These are phyloP conservation scores for Hirtodrosophila alboralis DNA, from an alignment of 2,888 invertebrate species.

Conservation along the genomic window DNA sequence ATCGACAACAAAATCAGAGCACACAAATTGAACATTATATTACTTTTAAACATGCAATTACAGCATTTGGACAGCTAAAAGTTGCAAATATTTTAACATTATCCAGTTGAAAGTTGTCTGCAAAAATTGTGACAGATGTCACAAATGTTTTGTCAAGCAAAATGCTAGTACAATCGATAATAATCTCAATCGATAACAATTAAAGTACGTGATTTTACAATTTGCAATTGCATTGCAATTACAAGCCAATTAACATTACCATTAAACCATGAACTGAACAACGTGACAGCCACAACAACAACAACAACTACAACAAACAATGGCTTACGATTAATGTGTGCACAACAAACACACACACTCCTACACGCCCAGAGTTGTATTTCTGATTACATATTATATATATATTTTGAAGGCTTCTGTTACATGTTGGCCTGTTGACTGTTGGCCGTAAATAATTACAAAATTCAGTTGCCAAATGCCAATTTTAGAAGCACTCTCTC, in stretches of 20 bases:
- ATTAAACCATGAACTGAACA: conserved; percentile 68
- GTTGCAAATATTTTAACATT: too few species aligned
- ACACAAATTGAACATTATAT: conserved; percentile 50
- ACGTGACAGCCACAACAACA: conserved; percentile 45
- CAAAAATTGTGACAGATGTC: conserved; percentile 1
- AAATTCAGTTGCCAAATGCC: conserved; percentile 44
- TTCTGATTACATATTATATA: conserved; percentile 11
- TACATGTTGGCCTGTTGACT: conserved; percentile 34
- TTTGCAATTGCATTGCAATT: conserved; percentile 64
- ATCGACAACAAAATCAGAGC: conserved; percentile 25
- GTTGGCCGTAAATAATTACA: conserved; percentile 56
- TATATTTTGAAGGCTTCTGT: conserved; percentile 18
- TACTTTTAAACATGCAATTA: conserved; percentile 57
- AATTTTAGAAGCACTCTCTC: conserved; percentile 3
- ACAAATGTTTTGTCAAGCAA: not conserved
- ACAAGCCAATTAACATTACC: conserved; percentile 75
- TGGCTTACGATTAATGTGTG: conserved; percentile 46
- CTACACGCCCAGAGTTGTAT: conserved; percentile 7
- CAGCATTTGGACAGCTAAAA: conserved; percentile 49
- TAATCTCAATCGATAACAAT: conserved; percentile 10
- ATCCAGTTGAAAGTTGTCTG: too few species aligned
- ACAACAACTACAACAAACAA: conserved; percentile 34
- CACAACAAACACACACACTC: conserved; percentile 7
- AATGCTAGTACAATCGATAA: conserved; percentile 14
- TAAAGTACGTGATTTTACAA: not conserved